Conservation (phyloP, 2,797 vertebrate species). For the Mycteria americana region DNA sequence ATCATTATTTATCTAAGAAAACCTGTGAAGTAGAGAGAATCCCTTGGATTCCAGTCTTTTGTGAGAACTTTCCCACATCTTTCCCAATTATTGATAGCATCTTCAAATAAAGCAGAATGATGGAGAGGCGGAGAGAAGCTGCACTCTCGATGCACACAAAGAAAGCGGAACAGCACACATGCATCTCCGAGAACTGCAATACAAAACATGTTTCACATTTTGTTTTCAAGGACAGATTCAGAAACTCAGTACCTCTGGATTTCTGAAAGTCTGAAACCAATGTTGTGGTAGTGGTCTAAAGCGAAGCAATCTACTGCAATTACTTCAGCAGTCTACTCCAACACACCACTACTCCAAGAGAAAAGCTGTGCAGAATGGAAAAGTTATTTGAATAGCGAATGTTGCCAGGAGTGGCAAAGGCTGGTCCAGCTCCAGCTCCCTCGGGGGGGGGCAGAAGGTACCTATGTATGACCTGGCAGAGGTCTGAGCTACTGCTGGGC, state of each 20-base stretch:
- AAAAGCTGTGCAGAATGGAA: background rate
- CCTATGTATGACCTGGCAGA: background rate
- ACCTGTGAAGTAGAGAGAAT: background rate
- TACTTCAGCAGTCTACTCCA: background rate
- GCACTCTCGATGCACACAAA: background rate
- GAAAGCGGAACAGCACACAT: fast-evolving
- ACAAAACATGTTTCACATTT: background rate
- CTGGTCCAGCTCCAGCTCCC: background rate
- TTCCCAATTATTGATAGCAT: background rate
- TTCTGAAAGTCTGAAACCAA: background rate
- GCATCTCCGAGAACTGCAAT: background rate
- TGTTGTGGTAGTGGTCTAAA: background rate
- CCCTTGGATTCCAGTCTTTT: background rate
- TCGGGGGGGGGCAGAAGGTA: background rate
- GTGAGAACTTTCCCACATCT: background rate
- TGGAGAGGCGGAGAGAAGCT: background rate
- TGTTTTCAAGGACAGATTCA: background rate
- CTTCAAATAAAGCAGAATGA: background rate
- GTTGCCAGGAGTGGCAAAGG: background rate
- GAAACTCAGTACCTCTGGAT: background rate
- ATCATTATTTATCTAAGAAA: background rate
- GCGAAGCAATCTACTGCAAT: background rate
- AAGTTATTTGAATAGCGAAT: background rate
- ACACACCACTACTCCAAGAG: background rate
- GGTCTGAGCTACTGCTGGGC: background rate